Evolutionary conservation across 2,797 vertebrate species (phyloP).

Genomic region (Poecile montanus): DNA sequence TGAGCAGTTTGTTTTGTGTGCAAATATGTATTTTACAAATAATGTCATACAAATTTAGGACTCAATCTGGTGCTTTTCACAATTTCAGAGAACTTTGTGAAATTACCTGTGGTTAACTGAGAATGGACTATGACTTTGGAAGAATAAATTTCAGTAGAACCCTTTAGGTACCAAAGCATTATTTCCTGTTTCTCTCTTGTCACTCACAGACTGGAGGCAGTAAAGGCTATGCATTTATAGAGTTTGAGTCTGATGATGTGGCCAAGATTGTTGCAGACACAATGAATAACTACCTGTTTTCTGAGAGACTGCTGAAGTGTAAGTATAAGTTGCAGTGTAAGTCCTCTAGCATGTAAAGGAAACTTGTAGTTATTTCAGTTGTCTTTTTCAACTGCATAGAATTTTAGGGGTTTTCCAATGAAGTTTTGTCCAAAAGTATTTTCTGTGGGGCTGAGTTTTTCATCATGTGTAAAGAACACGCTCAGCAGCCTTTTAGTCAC

Average conservation of each 20-base stretch:
- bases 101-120: background rate
- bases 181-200: background rate
- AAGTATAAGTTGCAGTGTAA: slow-evolving; percentile 54
- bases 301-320: slow-evolving; percentile 92
- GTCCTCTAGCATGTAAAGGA: accelerated
- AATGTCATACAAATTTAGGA: accelerated
- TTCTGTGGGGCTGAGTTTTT: background rate
- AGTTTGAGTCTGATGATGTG: slow-evolving; percentile 93
- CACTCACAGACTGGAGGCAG: slow-evolving; percentile 87
- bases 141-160: background rate
- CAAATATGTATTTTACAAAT: accelerated
- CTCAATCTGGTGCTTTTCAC: background rate
- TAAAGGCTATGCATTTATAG: slow-evolving; percentile 92
- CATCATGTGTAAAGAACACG: background rate
- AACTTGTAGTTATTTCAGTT: background rate
- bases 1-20: background rate
- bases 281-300: slow-evolving; percentile 97
- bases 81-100: background rate
- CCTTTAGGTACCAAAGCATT: accelerated
- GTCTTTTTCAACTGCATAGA: accelerated
- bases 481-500: background rate
- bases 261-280: slow-evolving; percentile 94
- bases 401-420: accelerated
- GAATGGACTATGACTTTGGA: accelerated
- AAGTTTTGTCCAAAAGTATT: background rate